Evolutionary conservation across 2,888 invertebrate genomes (phyloP).

Genomic region (Heliconius erato): DNA sequence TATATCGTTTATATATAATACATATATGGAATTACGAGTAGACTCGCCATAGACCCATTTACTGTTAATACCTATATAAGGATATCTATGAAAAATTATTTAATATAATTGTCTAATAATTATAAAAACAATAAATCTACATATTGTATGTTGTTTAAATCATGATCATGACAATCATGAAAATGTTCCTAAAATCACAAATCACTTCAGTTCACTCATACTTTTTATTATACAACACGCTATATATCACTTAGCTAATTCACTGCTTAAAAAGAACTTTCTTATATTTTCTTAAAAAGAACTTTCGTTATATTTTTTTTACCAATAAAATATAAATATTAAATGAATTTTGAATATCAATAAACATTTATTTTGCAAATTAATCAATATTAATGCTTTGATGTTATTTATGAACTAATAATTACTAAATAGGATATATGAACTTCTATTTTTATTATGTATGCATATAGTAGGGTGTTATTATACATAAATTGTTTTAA

Average conservation of each 20-base stretch:
- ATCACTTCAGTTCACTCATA: constrained; percentile 21
- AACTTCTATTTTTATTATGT: neutral
- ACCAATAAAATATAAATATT: constrained; percentile 9
- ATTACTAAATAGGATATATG: constrained; percentile 16
- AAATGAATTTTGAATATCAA: neutral
- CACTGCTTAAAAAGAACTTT: constrained; percentile 16
- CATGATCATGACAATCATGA: too few relatives aligned
- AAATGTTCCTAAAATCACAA: constrained; percentile 8
- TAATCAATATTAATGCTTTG: constrained; percentile 33
- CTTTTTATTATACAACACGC: constrained; percentile 23
- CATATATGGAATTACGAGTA: neutral
- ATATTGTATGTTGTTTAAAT: neutral
- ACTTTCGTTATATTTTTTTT: neutral
- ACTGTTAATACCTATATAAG: neutral
- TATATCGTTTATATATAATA: neutral
- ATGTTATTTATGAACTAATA: constrained; percentile 17
- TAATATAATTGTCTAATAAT: neutral
- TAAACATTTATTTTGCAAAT: neutral
- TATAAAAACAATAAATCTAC: neutral
- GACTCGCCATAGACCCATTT: neutral
- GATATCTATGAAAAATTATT: neutral
- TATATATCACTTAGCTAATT: constrained; percentile 19
- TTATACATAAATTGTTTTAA: neutral
- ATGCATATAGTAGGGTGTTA: neutral
- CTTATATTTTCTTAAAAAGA: constrained; percentile 18